These are phyloP conservation scores for Mantis religiosa DNA, from an alignment of 2,888 invertebrate species.

Conservation along the genomic window DNA sequence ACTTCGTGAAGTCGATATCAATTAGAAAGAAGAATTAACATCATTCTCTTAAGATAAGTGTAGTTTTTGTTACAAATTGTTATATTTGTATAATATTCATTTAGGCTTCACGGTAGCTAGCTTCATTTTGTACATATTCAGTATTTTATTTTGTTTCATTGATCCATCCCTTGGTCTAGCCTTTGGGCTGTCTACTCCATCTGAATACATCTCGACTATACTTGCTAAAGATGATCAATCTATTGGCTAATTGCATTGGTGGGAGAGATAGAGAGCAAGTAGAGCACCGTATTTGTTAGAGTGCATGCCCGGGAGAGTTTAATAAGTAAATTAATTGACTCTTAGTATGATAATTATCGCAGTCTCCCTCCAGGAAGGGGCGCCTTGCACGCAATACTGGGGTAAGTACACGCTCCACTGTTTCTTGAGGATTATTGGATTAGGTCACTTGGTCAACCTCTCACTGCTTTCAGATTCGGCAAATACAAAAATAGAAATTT, in stretches of 20 bases:
- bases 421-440: neutral
- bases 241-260: neutral
- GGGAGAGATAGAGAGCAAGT: neutral
- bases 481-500: too few relatives aligned
- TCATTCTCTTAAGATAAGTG: too few relatives aligned
- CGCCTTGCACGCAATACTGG: neutral
- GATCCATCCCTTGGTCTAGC: too few relatives aligned
- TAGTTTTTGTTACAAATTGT: too few relatives aligned
- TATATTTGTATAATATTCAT: too few relatives aligned
- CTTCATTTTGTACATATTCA: too few relatives aligned
- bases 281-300: neutral
- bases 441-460: neutral
- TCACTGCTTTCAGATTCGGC: too few relatives aligned
- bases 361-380: neutral
- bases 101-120: too few relatives aligned
- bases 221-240: neutral
- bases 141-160: too few relatives aligned
- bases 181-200: too few relatives aligned
- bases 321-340: constrained; percentile 28
- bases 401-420: neutral
- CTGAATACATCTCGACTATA: neutral
- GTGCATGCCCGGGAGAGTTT: constrained; percentile 12
- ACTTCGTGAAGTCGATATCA: too few relatives aligned
- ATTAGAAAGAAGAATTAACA: too few relatives aligned
- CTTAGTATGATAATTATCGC: constrained; percentile 26